Evolutionary conservation across 2,113 vertebrate species (phyloP), one percentile per base, ranked within the genome.

Genomic region (Lasiurus borealis): DNA sequence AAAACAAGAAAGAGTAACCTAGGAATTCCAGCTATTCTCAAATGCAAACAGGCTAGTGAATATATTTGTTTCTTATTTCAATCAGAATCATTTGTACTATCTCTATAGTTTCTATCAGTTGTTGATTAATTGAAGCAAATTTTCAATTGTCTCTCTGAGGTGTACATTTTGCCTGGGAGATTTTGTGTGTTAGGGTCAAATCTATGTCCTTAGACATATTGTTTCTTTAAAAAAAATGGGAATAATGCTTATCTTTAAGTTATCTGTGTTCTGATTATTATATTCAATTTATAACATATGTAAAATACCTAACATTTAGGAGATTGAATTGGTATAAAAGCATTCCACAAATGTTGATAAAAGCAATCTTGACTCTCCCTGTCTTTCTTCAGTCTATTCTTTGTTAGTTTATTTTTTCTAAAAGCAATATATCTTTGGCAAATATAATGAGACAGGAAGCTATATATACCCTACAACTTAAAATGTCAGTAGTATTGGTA

Each of bases 1-100:
- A 92, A 88, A 91, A 88, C 48, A 92, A 90, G 52, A 69, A 80
- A 94, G 64, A 88, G 27, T 59, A 96, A 78, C 54, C 84, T 77
- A 91, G 59, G 23, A 93, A 94, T 77, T 57, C 59, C 52, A 93
- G 18, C 46, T 93, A 69, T 93, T 91, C 76, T 88, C 59, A 87
- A 87, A 89, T 84, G 57, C 87, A 95, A 91, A 93, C 72, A 15
- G 71, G 15, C 40, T 64, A 83, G 36, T 85, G 29, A 73, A 71
- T 57, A 52, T 76, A 76, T 87, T 85, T 87, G 76, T 46, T 93
- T 82, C 19, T 81, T 84, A 29, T 90, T 88, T 91, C 76, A 48
- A 71, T 8, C 18, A 62, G 57, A 82, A 90, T 68, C 9, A 54
- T 90, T 52, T 82, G 36, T 77, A 83, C 23, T 64, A 27, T 21